phyloP scores from a whole-genome alignment of 2,113 vertebrate genomes.

The Pholis gunnellus region DNA sequence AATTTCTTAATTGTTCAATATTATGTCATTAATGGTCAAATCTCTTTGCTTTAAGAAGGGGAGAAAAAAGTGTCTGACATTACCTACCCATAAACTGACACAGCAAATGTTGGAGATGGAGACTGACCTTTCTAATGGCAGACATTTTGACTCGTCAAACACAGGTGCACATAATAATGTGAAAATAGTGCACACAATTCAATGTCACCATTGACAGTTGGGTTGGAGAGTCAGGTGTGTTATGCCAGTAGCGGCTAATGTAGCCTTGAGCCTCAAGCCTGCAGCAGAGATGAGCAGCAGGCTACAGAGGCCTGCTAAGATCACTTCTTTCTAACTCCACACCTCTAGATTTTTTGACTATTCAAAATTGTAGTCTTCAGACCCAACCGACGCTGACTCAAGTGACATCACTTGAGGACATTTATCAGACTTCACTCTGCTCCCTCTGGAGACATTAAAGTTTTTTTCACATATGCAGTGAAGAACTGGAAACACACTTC shows the following conservation, averaged over 20 bases:
- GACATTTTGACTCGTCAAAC: not conserved
- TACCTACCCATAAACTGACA: not conserved
- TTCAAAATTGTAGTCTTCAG: not conserved
- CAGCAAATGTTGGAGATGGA: too few species aligned
- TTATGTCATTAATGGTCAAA: not conserved
- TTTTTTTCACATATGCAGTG: not conserved
- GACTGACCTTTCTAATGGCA: not conserved
- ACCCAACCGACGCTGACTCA: too few species aligned
- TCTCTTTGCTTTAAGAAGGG: not conserved
- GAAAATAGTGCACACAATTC: not conserved
- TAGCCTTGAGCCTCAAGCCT: not conserved
- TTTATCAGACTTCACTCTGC: not conserved
- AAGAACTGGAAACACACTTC: not conserved
- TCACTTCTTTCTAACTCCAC: not conserved
- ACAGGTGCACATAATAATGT: not conserved
- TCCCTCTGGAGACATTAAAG: not conserved
- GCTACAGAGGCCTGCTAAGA: not conserved
- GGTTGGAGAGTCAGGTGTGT: not conserved
- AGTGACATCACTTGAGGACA: not conserved
- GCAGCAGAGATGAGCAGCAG: not conserved
- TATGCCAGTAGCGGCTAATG: not conserved
- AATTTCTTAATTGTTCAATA: not conserved
- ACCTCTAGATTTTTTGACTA: not conserved
- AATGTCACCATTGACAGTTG: too few species aligned
- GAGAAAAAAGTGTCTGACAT: not conserved